Evolutionary conservation across 2,797 vertebrate species (phyloP).

Genomic region (Crocidura indochinensis): DNA sequence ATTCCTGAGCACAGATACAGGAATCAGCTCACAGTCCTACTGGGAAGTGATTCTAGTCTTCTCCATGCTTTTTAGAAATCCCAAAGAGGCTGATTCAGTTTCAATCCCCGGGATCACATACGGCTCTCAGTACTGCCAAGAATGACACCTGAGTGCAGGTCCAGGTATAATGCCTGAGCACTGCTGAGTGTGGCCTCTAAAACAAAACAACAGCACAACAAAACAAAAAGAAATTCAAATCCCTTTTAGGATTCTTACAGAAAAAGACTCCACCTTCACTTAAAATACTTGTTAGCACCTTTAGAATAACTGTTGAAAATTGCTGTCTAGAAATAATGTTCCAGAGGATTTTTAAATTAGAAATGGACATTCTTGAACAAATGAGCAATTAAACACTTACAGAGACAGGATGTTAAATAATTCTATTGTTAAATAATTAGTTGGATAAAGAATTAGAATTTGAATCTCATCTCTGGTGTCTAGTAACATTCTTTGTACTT

Average conservation of each 20-base stretch:
- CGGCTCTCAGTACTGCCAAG: too few species aligned
- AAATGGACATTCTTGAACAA: slow-evolving; percentile 15
- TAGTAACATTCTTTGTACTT: slow-evolving; percentile 24
- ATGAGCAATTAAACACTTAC: slow-evolving; percentile 31
- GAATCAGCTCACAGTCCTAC: too few species aligned
- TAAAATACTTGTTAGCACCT: not conserved
- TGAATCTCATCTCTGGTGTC: not conserved
- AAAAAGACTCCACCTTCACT: not conserved
- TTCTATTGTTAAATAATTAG: not conserved
- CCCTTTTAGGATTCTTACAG: not conserved
- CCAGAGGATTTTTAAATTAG: not conserved
- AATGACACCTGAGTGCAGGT: too few species aligned
- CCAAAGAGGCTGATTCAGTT: too few species aligned
- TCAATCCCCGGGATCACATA: too few species aligned
- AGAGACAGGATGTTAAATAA: not conserved
- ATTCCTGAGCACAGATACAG: too few species aligned
- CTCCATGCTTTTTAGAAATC: too few species aligned
- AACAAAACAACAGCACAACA: too few species aligned
- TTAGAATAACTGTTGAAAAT: slow-evolving; percentile 30
- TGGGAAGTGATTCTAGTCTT: too few species aligned
- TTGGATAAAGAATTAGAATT: slow-evolving; percentile 2
- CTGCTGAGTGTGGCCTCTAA: too few species aligned
- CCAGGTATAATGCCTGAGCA: too few species aligned
- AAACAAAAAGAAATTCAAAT: not conserved
- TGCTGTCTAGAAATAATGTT: slow-evolving; percentile 5